phyloP scores from a whole-genome alignment of 2,888 invertebrate species.

The Eristalinus aeneus region DNA sequence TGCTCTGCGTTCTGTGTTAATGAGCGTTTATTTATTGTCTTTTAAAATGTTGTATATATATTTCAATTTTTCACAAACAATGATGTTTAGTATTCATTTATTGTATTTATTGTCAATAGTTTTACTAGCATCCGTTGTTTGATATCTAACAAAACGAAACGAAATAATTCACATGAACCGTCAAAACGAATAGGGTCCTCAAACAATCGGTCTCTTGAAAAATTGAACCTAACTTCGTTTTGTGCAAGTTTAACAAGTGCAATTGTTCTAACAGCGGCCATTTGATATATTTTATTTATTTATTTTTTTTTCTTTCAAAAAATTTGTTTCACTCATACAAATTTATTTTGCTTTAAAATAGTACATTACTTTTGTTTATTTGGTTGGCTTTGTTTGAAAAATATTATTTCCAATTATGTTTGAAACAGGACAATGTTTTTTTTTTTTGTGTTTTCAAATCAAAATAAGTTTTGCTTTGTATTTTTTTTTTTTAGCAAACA shows the following conservation, averaged over 20 bases:
- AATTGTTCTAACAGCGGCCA: constrained; percentile 59
- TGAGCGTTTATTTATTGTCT: constrained; percentile 34
- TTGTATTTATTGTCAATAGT: constrained; percentile 51
- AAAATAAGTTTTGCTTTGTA: no score
- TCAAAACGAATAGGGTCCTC: background rate
- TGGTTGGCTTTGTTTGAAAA: background rate
- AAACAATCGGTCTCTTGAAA: constrained; percentile 27
- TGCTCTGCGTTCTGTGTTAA: background rate
- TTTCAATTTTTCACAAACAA: constrained; percentile 24
- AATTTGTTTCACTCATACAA: background rate
- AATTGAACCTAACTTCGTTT: constrained; percentile 38
- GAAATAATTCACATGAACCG: constrained; percentile 5
- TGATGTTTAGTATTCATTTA: constrained; percentile 22
- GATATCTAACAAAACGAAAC: background rate
- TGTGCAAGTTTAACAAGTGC: constrained; percentile 63
- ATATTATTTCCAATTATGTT: background rate
- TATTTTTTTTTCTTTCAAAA: constrained; percentile 1
- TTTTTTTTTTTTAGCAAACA: no score
- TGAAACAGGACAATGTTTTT: background rate
- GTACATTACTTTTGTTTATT: background rate
- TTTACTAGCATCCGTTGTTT: constrained; percentile 8
- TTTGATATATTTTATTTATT: constrained; percentile 12
- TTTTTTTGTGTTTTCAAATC: background rate
- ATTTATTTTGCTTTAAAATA: background rate
- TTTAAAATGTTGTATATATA: constrained; percentile 27